A percentile compares a stretch with the other conserved stretches of the same genome.
These are phyloP conservation scores for Pseudomugil gertrudae DNA, from an alignment of 2,797 vertebrate species.

Conservation along the genomic window DNA sequence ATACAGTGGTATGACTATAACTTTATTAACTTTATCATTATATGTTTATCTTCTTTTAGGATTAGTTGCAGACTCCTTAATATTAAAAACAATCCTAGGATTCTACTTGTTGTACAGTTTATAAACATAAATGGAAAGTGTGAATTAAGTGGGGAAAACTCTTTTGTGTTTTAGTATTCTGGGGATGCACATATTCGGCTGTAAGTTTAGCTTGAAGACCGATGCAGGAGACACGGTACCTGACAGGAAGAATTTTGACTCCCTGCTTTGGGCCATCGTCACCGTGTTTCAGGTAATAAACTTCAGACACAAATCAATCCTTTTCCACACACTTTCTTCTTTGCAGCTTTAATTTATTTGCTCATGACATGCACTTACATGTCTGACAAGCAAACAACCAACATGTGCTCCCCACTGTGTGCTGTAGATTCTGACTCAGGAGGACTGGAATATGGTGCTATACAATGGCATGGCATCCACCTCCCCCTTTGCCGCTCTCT, in stretches of 20 bases:
- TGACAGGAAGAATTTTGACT: conserved; percentile 97
- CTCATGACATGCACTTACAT: neutral
- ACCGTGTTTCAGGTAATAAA: conserved; percentile 93
- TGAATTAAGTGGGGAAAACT: neutral
- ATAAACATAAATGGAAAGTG: neutral
- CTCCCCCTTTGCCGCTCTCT: conserved; percentile 94
- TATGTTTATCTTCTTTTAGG: too few relatives aligned
- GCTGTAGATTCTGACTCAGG: conserved; percentile 95
- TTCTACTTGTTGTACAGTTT: neutral
- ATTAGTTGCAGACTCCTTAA: neutral
- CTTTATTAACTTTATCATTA: too few relatives aligned
- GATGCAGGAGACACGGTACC: conserved; percentile 96
- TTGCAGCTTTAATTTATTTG: neutral
- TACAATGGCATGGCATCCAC: conserved; percentile 99
- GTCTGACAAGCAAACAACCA: neutral
- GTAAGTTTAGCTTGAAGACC: conserved; percentile 96
- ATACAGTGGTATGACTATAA: too few relatives aligned
- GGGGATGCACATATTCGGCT: conserved; percentile 98
- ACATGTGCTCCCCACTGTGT: neutral
- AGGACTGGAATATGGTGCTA: conserved; percentile 98
- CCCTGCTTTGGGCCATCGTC: conserved; percentile 95
- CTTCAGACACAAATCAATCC: neutral
- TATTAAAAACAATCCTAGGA: neutral
- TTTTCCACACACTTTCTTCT: neutral
- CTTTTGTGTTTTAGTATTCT: conserved; percentile 86